Percentiles rank a stretch among this genome's conserved stretches.
These are phyloP conservation scores for Triops cancriformis DNA, from an alignment of 1,140 invertebrate genomes.

Conservation along the genomic window DNA sequence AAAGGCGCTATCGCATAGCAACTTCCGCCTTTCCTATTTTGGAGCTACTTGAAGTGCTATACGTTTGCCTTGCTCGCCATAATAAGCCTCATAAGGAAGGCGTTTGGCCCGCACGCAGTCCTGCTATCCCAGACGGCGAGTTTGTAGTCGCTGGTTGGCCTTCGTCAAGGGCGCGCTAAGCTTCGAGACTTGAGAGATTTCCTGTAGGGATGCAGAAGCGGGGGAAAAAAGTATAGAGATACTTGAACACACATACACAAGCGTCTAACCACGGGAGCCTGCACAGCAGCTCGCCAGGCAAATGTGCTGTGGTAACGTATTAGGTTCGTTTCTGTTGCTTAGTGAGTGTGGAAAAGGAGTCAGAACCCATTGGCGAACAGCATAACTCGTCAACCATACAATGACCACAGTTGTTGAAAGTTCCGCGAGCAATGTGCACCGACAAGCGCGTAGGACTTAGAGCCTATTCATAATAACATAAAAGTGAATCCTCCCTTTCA, in stretches of 20 bases:
- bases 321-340: neutral
- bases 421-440: neutral
- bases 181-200: conserved; percentile 1
- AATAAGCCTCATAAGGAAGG: neutral
- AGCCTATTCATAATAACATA: neutral
- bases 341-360: neutral
- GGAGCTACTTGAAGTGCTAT: neutral
- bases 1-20: neutral
- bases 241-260: neutral
- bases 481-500: neutral
- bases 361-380: neutral
- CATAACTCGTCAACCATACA: neutral
- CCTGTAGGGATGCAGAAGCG: neutral
- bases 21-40: neutral
- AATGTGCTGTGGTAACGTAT: neutral
- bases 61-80: neutral
- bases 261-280: neutral
- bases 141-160: neutral
- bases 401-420: conserved; percentile 6
- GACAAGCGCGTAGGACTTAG: neutral
- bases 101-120: neutral
- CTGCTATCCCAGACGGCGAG: neutral
- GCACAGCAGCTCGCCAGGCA: neutral
- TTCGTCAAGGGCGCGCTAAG: neutral
- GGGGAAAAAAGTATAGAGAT: neutral